Conservation (phyloP, 2,888 invertebrate species). For the Ochropacha duplaris region DNA sequence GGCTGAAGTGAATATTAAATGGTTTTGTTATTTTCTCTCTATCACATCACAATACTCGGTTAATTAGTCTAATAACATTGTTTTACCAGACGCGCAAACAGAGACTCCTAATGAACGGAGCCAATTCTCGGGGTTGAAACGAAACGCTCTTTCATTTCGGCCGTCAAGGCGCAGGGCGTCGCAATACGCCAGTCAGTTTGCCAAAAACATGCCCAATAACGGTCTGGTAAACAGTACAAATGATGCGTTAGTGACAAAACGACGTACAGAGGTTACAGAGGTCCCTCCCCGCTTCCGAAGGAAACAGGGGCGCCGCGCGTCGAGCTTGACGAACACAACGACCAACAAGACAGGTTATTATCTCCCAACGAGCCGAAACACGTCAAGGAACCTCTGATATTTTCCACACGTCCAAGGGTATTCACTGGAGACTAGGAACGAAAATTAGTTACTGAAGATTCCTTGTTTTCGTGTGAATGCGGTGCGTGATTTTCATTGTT, state of each 20-base stretch:
- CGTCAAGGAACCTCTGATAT: slow-evolving; percentile 73
- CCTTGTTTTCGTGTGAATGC: slow-evolving; percentile 74
- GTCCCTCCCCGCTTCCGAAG: slow-evolving; percentile 48
- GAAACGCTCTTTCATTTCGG: slow-evolving; percentile 72
- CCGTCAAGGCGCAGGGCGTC: slow-evolving; percentile 64
- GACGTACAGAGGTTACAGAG: slow-evolving; percentile 43
- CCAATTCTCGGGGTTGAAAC: slow-evolving; percentile 67
- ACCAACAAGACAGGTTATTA: slow-evolving; percentile 80
- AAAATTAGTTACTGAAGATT: slow-evolving; percentile 81
- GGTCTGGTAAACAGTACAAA: slow-evolving; percentile 79
- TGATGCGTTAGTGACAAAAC: slow-evolving; percentile 78
- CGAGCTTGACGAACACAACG: slow-evolving; percentile 70
- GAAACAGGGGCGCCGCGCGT: slow-evolving; percentile 54
- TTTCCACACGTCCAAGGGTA: slow-evolving; percentile 80
- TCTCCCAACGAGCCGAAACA: slow-evolving; percentile 71
- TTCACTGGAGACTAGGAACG: slow-evolving; percentile 76
- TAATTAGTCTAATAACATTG: slow-evolving; percentile 79
- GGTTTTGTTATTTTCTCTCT: slow-evolving; percentile 62
- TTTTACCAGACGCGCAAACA: slow-evolving; percentile 79
- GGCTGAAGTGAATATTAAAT: slow-evolving; percentile 50
- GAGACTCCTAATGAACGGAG: slow-evolving; percentile 76
- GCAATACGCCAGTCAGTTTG: slow-evolving; percentile 68
- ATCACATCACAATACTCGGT: slow-evolving; percentile 70
- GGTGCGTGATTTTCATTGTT: slow-evolving; percentile 80
- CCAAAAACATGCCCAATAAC: slow-evolving; percentile 81